These are phyloP conservation scores for Pangasius mekongensis DNA, from an alignment of 2,797 vertebrate species.

Conservation along the genomic window DNA sequence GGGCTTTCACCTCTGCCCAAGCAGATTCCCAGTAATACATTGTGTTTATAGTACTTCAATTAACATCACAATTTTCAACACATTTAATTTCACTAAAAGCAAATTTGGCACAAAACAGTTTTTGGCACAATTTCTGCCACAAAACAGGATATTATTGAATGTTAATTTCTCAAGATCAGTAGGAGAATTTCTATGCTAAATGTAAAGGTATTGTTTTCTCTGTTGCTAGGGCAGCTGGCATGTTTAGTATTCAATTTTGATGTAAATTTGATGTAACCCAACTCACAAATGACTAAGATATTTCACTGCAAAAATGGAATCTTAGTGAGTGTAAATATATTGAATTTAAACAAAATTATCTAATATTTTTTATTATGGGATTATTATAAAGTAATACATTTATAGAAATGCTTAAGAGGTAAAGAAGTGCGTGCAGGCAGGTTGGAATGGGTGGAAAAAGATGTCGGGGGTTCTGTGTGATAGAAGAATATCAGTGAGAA, in stretches of 20 bases:
- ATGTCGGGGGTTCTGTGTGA: too few relatives aligned
- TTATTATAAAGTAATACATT: neutral
- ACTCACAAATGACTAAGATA: neutral
- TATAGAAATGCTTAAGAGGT: neutral
- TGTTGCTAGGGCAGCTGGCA: neutral
- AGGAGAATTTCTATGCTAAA: neutral
- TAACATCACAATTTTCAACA: neutral
- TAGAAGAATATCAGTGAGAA: too few relatives aligned
- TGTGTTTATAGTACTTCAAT: neutral
- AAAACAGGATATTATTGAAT: neutral
- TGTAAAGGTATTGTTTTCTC: neutral
- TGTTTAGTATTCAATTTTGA: neutral
- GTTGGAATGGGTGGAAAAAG: too few relatives aligned
- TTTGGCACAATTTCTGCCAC: neutral
- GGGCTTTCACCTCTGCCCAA: neutral
- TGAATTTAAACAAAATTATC: neutral
- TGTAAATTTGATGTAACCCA: neutral
- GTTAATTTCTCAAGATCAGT: neutral
- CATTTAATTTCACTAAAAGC: constrained; percentile 6
- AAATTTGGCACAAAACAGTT: neutral
- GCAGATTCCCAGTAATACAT: neutral
- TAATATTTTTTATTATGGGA: neutral
- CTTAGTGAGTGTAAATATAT: neutral
- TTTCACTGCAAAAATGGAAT: neutral
- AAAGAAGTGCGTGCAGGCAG: too few relatives aligned